These are phyloP conservation scores for Echinometra lucunter DNA, from an alignment of 53 echinoderm and acorn worm genomes.

Conservation along the genomic window DNA sequence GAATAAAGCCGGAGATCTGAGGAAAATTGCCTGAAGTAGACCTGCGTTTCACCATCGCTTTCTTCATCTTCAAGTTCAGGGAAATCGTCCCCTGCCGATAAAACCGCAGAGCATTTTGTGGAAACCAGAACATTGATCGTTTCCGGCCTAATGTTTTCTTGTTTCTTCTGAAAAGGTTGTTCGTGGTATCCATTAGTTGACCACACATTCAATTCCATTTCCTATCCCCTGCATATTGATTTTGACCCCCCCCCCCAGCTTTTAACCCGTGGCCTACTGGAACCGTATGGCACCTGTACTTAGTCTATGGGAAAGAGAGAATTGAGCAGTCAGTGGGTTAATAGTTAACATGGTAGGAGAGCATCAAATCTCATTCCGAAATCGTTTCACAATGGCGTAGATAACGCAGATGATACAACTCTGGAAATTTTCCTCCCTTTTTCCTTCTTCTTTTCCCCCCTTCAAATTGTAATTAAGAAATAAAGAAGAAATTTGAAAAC, in stretches of 20 bases:
- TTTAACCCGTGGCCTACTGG: too few relatives aligned
- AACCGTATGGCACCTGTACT: too few relatives aligned
- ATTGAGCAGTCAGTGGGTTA: too few relatives aligned
- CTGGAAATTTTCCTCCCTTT: background rate
- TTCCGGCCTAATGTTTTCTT: background rate
- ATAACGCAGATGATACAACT: background rate
- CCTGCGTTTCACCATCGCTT: background rate
- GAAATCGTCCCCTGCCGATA: background rate
- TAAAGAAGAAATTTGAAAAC: background rate
- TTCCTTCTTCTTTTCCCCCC: background rate
- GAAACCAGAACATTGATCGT: background rate
- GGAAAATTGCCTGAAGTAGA: background rate
- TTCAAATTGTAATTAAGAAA: background rate
- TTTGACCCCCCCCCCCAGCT: too few relatives aligned
- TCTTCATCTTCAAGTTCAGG: background rate
- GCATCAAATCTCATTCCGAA: background rate
- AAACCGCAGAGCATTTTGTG: background rate
- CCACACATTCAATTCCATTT: background rate
- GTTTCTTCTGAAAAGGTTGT: background rate
- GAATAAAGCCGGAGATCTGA: background rate
- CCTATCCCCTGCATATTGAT: background rate
- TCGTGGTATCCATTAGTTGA: background rate
- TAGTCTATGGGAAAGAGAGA: background rate
- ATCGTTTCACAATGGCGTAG: background rate
- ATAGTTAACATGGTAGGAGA: background rate